Evolutionary conservation across 2,888 invertebrate genomes (phyloP).

Genomic region (Terebella lapidaria): DNA sequence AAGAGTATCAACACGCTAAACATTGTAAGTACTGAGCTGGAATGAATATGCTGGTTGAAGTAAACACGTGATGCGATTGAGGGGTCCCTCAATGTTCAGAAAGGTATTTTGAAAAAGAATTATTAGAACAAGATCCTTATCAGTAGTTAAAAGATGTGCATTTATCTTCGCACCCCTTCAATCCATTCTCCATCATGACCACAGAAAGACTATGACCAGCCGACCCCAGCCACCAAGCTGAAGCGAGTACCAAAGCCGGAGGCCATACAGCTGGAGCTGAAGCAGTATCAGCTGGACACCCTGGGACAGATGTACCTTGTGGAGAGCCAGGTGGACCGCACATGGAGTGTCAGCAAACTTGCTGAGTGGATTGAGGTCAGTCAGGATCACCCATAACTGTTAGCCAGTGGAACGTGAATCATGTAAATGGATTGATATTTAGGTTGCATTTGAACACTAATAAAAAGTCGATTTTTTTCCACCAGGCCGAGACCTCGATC

Average conservation of each 20-base stretch:
- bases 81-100: no score
- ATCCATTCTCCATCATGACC: no score
- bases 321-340: slow-evolving; percentile 3
- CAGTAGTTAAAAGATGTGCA: not conserved
- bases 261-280: slow-evolving; percentile 3
- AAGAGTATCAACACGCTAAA: not conserved
- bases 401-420: no score
- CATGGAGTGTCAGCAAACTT: not conserved
- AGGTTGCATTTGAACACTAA: no score
- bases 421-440: not conserved
- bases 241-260: not conserved
- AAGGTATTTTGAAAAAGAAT: no score
- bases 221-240: not conserved
- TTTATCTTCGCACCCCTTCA: no score
- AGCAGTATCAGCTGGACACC: slow-evolving; percentile 8
- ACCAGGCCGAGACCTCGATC: not conserved
- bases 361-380: slow-evolving; percentile 6
- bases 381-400: no score
- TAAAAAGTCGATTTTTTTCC: not conserved
- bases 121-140: no score
- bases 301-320: slow-evolving; percentile 7
- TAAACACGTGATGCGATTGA: not conserved
- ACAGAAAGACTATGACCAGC: slow-evolving; percentile 7
- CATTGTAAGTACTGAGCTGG: slow-evolving; percentile 2
- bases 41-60: no score